Evolutionary conservation across 2,888 invertebrate genomes (phyloP).

Genomic region (Lasioglossum leucozonium): DNA sequence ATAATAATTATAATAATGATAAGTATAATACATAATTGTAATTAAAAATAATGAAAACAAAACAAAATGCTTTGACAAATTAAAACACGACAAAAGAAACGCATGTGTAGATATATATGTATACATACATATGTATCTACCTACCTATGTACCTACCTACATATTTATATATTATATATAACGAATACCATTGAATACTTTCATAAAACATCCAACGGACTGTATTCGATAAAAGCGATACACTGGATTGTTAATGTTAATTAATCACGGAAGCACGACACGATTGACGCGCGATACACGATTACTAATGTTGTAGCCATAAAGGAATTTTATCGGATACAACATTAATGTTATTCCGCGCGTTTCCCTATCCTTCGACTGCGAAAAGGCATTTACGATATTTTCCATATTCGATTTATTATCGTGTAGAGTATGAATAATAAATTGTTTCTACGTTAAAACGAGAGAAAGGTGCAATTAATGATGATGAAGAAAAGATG

Average conservation of each 20-base stretch:
- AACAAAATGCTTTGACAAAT: constrained; percentile 49
- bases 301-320: constrained; percentile 16
- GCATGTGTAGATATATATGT: constrained; percentile 9
- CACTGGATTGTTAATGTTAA: constrained; percentile 55
- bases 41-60: constrained; percentile 38
- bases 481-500: not conserved
- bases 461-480: not conserved
- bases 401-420: constrained; percentile 34
- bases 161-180: constrained; percentile 10
- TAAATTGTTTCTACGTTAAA: constrained; percentile 34
- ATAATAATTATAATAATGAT: constrained; percentile 5
- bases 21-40: not conserved
- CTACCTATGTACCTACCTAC: constrained; percentile 5
- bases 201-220: constrained; percentile 1
- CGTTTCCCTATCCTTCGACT: not conserved
- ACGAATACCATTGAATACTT: constrained; percentile 30
- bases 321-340: constrained; percentile 21
- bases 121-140: constrained; percentile 9
- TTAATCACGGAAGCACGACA: constrained; percentile 55
- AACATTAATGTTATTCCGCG: constrained; percentile 17
- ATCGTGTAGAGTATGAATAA: constrained; percentile 36
- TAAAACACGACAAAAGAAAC: constrained; percentile 51
- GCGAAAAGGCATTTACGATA: constrained; percentile 22
- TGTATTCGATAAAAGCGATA: constrained; percentile 51
- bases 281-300: constrained; percentile 4